Conservation (phyloP, 2,797 vertebrate species). For the Acanthopagrus latus region DNA sequence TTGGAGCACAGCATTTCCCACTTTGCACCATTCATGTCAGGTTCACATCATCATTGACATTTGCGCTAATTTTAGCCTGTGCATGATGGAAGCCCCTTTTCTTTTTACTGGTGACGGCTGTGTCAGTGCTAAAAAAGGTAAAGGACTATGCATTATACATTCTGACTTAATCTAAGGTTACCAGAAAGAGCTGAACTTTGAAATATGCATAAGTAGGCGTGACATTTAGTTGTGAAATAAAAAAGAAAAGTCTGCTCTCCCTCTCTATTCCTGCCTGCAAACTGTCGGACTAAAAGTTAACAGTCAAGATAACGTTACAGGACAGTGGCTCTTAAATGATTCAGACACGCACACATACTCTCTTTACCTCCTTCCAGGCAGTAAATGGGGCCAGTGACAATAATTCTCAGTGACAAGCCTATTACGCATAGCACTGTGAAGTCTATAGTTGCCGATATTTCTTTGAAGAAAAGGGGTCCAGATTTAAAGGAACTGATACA, state of each 20-base stretch:
- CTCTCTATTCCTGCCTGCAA: slow-evolving; percentile 36
- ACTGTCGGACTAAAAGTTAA: slow-evolving; percentile 59
- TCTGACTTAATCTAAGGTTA: slow-evolving; percentile 38
- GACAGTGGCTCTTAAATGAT: slow-evolving; percentile 71
- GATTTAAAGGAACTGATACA: slow-evolving; percentile 40
- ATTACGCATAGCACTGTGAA: slow-evolving; percentile 67
- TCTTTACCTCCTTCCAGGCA: slow-evolving; percentile 51
- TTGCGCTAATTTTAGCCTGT: slow-evolving; percentile 3
- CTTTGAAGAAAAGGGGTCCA: slow-evolving; percentile 29
- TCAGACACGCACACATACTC: slow-evolving; percentile 43
- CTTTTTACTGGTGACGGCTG: not conserved
- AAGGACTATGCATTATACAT: slow-evolving; percentile 6
- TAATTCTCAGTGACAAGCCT: slow-evolving; percentile 80
- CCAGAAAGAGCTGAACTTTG: slow-evolving; percentile 37
- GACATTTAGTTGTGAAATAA: slow-evolving; percentile 44
- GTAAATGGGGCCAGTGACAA: slow-evolving; percentile 68
- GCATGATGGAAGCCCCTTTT: slow-evolving; percentile 7
- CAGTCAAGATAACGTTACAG: slow-evolving; percentile 69
- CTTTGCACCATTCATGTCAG: not conserved
- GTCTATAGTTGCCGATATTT: slow-evolving; percentile 63
- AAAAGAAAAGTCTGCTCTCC: slow-evolving; percentile 7
- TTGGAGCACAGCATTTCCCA: not conserved
- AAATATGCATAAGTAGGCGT: slow-evolving; percentile 24
- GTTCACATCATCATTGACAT: not conserved
- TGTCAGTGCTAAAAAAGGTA: slow-evolving; percentile 6